Base-by-base conservation (phyloP, 2,113 vertebrate species). In the Tursiops truncatus region DNA sequence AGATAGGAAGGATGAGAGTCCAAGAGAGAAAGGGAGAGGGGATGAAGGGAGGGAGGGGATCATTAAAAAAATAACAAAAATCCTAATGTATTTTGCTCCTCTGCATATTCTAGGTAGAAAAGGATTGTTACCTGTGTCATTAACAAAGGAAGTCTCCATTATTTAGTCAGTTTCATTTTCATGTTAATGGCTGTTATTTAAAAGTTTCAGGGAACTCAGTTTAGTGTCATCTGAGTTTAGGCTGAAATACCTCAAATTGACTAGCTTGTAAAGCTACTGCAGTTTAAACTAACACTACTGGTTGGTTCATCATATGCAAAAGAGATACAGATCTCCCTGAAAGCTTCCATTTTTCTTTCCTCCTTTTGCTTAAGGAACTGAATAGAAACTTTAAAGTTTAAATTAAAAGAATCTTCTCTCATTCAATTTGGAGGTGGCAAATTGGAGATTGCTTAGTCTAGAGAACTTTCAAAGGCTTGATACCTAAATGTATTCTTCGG, bases 301-400 rank as follows among this genome's bases (percentile, higher is more conserved):
- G 60, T 65, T 91, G 50, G 74, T n/a, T 95, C 63, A 95, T 97
- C 94, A 94, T 81, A 96, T 95, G 95, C 93, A 97, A 97, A 98
- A 98, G 89, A 98, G 58, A 95, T 91, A 89, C 81, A 79, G 65
- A 92, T 97, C 41, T 74, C 28, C 83, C 91, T 63, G 74, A 93
- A 97, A 98, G 53, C 70, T 93, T 93, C 85, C 95, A 44, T 92
- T 93, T 92, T 91, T 88, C 96, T 97, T 95, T 95, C 14, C 33
- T 88, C 58, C 20, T 97, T 97, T 50, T 95, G 38, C 68, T 63
- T 63, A 91, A 71, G 63, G 77, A 95, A 41, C 38, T 88, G 47
- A 94, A 96, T 93, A 97, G 62, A 94, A 86, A 93, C 18, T 47
- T 88, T 41, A 93, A 91, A 96, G 11, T 20, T 89, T 65, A 97